phyloP scores from a whole-genome alignment of 2,888 invertebrate genomes.

The Adineta ricciae region DNA sequence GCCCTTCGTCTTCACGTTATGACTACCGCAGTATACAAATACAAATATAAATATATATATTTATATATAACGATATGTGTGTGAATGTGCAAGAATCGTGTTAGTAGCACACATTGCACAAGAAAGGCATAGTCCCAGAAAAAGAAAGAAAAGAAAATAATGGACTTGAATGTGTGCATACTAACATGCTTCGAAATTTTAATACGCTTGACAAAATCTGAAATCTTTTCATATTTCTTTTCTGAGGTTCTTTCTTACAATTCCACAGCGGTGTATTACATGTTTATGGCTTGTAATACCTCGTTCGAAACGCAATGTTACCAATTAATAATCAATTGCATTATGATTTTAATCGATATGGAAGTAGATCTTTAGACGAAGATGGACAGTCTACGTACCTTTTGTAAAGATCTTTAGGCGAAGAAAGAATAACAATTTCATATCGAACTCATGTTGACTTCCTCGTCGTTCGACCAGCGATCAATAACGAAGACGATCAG shows the following conservation, averaged over 20 bases:
- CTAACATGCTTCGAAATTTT: not conserved
- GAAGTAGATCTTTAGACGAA: not conserved
- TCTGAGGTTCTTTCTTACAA: not conserved
- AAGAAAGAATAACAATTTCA: conserved; percentile 9
- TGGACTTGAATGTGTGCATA: not conserved
- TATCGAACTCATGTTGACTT: not conserved
- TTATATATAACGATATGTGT: not conserved
- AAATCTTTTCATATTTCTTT: not conserved
- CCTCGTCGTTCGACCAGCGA: not conserved
- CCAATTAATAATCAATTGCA: too few relatives aligned
- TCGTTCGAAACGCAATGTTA: not conserved
- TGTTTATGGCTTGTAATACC: not conserved
- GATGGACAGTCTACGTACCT: not conserved
- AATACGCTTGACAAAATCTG: not conserved
- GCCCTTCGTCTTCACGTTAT: not conserved
- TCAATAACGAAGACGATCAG: not conserved
- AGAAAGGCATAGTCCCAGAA: not conserved
- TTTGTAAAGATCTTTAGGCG: not conserved
- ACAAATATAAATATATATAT: too few relatives aligned
- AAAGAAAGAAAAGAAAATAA: not conserved
- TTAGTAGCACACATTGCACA: not conserved
- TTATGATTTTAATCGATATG: not conserved
- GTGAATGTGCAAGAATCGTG: not conserved
- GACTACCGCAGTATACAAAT: not conserved
- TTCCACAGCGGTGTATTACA: not conserved